phyloP scores from a whole-genome alignment of 2,797 vertebrate genomes.

The Helostoma temminkii region DNA sequence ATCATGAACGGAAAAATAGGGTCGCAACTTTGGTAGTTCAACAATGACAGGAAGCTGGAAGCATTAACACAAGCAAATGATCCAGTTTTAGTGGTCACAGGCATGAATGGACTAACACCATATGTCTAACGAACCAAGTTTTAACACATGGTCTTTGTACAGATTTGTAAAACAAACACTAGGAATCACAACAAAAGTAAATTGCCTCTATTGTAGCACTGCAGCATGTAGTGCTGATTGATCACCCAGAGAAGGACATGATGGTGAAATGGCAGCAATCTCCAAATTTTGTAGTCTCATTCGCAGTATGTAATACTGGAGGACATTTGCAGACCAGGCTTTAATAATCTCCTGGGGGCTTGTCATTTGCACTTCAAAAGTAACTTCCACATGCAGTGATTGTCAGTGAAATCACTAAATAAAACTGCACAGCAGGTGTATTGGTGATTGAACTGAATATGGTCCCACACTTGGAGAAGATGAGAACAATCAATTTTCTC shows the following conservation, averaged over 20 bases:
- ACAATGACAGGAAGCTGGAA: slow-evolving; percentile 25
- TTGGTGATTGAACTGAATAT: slow-evolving; percentile 39
- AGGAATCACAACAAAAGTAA: not conserved
- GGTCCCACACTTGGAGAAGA: slow-evolving; percentile 43
- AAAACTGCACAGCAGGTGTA: slow-evolving; percentile 33
- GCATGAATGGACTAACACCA: not conserved
- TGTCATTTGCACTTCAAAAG: not conserved
- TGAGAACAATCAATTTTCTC: slow-evolving; percentile 45
- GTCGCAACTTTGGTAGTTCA: slow-evolving; percentile 32
- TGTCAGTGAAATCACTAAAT: too few relatives aligned
- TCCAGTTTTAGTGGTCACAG: slow-evolving; percentile 17
- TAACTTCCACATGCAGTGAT: too few relatives aligned
- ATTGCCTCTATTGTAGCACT: slow-evolving; percentile 12
- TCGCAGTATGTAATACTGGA: slow-evolving; percentile 1
- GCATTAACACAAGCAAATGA: slow-evolving; percentile 20
- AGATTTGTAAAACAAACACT: not conserved
- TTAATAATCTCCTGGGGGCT: slow-evolving; percentile 33
- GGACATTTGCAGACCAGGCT: slow-evolving; percentile 21
- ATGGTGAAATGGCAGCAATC: slow-evolving; percentile 21
- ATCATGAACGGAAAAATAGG: slow-evolving; percentile 51
- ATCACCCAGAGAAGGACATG: slow-evolving; percentile 4
- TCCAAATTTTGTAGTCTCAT: slow-evolving; percentile 6
- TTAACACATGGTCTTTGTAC: too few relatives aligned
- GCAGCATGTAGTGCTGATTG: slow-evolving; percentile 16
- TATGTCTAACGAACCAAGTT: too few relatives aligned